phyloP scores from a whole-genome alignment of 2,113 vertebrate species.

The Proteles cristata region DNA sequence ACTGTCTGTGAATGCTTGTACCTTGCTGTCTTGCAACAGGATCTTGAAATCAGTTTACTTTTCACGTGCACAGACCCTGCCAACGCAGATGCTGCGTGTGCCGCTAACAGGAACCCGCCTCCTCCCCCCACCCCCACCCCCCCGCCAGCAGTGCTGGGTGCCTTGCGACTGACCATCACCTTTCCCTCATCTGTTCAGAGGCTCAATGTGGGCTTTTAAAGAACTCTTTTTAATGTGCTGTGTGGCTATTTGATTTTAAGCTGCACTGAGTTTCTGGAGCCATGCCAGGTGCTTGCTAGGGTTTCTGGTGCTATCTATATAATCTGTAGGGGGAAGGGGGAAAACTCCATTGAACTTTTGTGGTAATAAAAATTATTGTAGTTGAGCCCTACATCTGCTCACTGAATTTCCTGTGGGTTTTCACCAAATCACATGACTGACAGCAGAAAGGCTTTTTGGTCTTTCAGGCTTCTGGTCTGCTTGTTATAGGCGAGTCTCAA shows the following conservation, averaged over 20 bases:
- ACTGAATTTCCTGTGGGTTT: constrained; percentile 87
- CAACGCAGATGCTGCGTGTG: fast-evolving
- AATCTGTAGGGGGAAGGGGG: constrained; percentile 63
- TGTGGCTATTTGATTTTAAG: constrained; percentile 43
- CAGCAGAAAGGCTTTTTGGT: constrained; percentile 73
- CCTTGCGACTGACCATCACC: background rate
- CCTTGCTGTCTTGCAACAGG: background rate
- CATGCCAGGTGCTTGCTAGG: constrained; percentile 47
- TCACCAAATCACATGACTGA: constrained; percentile 82
- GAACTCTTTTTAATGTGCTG: constrained; percentile 23
- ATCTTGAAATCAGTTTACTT: background rate
- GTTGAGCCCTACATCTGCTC: constrained; percentile 82
- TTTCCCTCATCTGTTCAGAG: background rate
- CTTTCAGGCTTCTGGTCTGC: constrained; percentile 79
- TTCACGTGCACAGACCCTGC: background rate
- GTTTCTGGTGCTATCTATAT: constrained; percentile 70
- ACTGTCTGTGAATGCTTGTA: background rate
- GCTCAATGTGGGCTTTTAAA: constrained; percentile 22
- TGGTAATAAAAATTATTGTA: constrained; percentile 72
- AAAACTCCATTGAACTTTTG: constrained; percentile 73
- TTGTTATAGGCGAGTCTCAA: constrained; percentile 67
- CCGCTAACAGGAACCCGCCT: background rate
- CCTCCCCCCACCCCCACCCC: background rate
- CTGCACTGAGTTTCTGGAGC: constrained; percentile 61
- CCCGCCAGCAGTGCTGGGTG: background rate